Base-by-base conservation (phyloP, 2,113 vertebrate species). In the Notarius lentiginosus region DNA sequence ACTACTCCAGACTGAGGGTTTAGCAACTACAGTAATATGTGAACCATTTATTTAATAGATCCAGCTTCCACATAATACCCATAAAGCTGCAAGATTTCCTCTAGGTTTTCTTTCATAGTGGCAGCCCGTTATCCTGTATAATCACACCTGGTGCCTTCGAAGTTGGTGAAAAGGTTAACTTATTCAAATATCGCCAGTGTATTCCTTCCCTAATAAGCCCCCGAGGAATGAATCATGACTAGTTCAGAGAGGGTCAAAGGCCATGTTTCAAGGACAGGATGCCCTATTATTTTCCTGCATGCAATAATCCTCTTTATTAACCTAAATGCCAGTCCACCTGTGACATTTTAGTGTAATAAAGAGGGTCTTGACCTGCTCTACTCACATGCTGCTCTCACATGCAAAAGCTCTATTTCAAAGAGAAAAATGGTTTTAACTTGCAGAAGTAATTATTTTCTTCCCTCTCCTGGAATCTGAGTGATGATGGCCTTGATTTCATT, bases 301-400 rank as follows among this genome's bases (percentile, higher is more conserved):
- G 30, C 90, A 83, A 87, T 90, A 86, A 83, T 88, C 82, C 89
- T 91, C 85, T 76, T 91, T 89, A 91, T 93, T 90, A 90, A 90
- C 86, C 87, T 79, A 91, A 90, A 88, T 93, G 88, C 88, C 89
- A 83, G 85, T 88, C 20, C 47, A 79, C 47, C 85, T 90, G 56
- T 92, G 91, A 84, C 91, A 91, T 91, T 92, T 91, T 65, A 83
- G 75, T 81, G 87, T 90, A 90, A 91, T 92, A 90, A 91, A 90
- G 83, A 68, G 79, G 83, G 87, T 86, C 76, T 65, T 82, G 85
- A 89, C 88, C 91, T 80, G 66, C 76, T 79, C 79, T 24, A 66
- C 82, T 82, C 68, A 47, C 85, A 77, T 63, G 53, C 89, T 77
- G 65, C 87, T 83, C 73, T 84, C 68, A 55, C 60, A 68, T 18